Conservation (phyloP, 1,140 invertebrate genomes). For the Ridgeia piscesae region DNA sequence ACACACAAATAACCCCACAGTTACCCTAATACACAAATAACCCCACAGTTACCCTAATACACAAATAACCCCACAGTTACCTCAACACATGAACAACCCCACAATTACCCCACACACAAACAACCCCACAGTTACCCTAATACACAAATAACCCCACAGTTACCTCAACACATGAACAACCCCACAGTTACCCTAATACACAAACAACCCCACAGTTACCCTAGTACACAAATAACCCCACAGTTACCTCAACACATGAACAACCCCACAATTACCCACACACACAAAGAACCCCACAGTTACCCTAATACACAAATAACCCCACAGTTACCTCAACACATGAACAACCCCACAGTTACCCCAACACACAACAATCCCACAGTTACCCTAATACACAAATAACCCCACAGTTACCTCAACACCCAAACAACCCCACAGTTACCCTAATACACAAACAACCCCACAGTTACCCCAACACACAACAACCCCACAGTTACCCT, state of each 20-base stretch:
- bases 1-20: background rate
- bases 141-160: background rate
- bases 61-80: slow-evolving; percentile 37
- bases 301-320: slow-evolving; percentile 54
- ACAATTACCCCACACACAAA: background rate
- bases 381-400: slow-evolving; percentile 57
- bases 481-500: too few species aligned
- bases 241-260: too few species aligned
- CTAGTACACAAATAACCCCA: slow-evolving; percentile 40
- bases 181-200: slow-evolving; percentile 61
- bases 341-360: background rate
- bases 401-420: background rate
- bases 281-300: background rate
- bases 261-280: too few species aligned
- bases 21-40: too few species aligned
- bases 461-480: background rate
- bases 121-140: slow-evolving; percentile 54
- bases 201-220: slow-evolving; percentile 44
- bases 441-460: slow-evolving; percentile 51
- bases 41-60: slow-evolving; percentile 62
- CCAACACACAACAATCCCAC: too few species aligned
- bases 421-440: too few species aligned
- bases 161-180: too few species aligned
- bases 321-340: slow-evolving; percentile 54
- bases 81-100: slow-evolving; percentile 45